A percentile compares a stretch with the other conserved stretches of the same genome.
These are phyloP conservation scores for Metridium senile DNA, from an alignment of 92 coral and sea anemone genomes.

Conservation along the genomic window DNA sequence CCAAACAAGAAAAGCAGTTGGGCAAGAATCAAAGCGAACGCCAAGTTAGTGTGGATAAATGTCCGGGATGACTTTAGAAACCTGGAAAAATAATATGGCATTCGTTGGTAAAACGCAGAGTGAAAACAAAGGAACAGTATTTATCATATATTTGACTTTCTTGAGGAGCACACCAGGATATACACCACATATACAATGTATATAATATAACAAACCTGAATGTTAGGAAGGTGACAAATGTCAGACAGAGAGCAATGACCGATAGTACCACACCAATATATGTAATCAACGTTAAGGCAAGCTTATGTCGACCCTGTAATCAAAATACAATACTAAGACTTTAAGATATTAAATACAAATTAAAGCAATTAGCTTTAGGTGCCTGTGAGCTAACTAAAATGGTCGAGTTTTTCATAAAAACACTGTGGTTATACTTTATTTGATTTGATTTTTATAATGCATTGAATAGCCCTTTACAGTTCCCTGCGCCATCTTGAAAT, in stretches of 20 bases:
- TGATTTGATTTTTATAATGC: too few relatives aligned
- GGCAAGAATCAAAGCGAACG: conserved; percentile 83
- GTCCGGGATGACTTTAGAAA: conserved; percentile 87
- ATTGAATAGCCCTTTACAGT: too few relatives aligned
- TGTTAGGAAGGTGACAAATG: conserved; percentile 78
- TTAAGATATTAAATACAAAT: background rate
- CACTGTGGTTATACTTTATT: too few relatives aligned
- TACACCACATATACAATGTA: too few relatives aligned
- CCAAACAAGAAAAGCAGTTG: conserved; percentile 91
- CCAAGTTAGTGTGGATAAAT: conserved; percentile 84
- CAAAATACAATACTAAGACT: background rate
- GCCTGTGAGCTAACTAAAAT: too few relatives aligned
- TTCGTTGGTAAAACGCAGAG: background rate
- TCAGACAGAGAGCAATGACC: conserved; percentile 69
- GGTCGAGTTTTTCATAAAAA: too few relatives aligned
- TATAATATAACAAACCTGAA: conserved; percentile 91
- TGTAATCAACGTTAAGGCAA: conserved; percentile 83
- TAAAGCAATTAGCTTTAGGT: too few relatives aligned
- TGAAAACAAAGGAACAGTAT: too few relatives aligned
- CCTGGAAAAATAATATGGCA: conserved; percentile 32
- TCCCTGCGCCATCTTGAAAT: too few relatives aligned
- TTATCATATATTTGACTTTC: too few relatives aligned
- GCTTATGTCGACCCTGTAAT: conserved; percentile 69
- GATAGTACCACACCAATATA: conserved; percentile 84
- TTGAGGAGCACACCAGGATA: too few relatives aligned